Evolutionary conservation across 1,140 invertebrate genomes (phyloP).

Genomic region (Platorchestia sp.): DNA sequence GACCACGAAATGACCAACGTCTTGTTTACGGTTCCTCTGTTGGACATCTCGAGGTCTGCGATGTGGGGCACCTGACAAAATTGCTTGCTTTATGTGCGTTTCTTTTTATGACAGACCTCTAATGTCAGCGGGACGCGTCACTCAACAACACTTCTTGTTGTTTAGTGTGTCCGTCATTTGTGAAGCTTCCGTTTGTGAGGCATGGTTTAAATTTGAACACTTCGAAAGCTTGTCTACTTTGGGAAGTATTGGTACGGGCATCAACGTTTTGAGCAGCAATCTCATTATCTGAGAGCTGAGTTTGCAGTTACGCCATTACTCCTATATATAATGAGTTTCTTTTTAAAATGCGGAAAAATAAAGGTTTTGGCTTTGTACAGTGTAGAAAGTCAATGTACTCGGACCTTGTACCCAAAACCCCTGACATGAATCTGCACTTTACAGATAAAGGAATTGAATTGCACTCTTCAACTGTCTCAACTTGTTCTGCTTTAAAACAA

Average conservation of each 20-base stretch:
- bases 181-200: neutral
- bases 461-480: neutral
- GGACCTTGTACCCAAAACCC: neutral
- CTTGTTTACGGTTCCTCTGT: neutral
- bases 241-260: neutral
- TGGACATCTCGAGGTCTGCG: neutral
- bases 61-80: neutral
- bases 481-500: neutral
- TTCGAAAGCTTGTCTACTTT: neutral
- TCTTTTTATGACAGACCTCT: neutral
- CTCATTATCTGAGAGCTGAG: too few relatives aligned
- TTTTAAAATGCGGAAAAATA: neutral
- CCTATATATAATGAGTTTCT: neutral
- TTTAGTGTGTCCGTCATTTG: neutral
- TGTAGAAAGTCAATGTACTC: neutral
- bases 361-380: neutral
- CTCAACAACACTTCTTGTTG: neutral
- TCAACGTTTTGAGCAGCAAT: too few relatives aligned
- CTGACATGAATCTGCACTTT: neutral
- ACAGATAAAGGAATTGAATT: neutral
- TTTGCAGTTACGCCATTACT: too few relatives aligned
- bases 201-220: neutral
- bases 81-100: neutral
- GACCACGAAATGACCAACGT: neutral
- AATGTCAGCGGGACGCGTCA: neutral